A percentile compares a stretch with the other conserved stretches of the same genome.
phyloP scores from a whole-genome alignment of 2,797 vertebrate genomes.

The Diplodus sargus region DNA sequence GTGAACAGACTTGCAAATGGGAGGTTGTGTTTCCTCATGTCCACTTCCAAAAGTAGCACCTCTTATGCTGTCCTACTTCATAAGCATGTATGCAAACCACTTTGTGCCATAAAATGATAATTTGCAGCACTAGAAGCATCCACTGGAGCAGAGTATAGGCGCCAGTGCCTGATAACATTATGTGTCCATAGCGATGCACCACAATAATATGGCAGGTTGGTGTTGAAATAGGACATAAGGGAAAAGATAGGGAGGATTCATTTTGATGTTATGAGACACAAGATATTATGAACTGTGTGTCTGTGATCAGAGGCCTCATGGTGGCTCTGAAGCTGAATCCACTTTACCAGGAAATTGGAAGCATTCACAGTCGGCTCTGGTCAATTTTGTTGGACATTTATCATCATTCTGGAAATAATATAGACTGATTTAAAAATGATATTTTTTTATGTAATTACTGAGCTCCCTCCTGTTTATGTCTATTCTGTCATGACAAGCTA shows the following conservation, averaged over 20 bases:
- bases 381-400: not conserved
- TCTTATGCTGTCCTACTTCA: no score
- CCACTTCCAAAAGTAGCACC: not conserved
- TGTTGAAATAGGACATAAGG: not conserved
- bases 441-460: no score
- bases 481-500: not conserved
- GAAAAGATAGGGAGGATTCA: constrained; percentile 6
- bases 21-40: no score
- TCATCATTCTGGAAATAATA: not conserved
- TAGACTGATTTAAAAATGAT: no score
- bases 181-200: not conserved
- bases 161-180: not conserved
- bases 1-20: not conserved
- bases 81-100: not conserved
- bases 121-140: not conserved
- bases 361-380: not conserved
- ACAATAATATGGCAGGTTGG: not conserved
- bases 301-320: not conserved
- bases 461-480: not conserved
- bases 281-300: not conserved
- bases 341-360: not conserved
- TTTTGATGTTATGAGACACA: constrained; percentile 6
- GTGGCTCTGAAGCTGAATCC: constrained; percentile 4
- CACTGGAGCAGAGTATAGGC: not conserved
- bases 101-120: not conserved